phyloP scores from a whole-genome alignment of 1,140 invertebrate genomes.

The Lutraria rhynchaena region DNA sequence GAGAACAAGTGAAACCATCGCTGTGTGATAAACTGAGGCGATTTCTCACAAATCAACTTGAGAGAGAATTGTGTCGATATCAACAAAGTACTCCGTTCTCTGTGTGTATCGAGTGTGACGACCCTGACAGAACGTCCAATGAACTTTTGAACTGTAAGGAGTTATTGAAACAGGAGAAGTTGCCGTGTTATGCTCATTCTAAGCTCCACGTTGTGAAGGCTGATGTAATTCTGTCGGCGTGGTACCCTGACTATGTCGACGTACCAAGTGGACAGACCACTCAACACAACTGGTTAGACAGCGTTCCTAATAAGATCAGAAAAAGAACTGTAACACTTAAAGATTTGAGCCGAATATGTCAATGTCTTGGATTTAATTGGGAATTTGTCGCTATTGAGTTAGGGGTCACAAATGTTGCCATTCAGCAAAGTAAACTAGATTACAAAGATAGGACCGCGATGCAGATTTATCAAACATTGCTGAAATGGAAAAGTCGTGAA shows the following conservation, averaged over 20 bases:
- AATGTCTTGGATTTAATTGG: conserved; percentile 54
- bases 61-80: conserved; percentile 45
- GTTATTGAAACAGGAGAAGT: conserved; percentile 38
- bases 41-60: conserved; percentile 31
- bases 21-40: conserved; percentile 50
- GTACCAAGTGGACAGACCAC: background rate
- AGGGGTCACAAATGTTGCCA: conserved; percentile 26
- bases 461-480: conserved; percentile 51
- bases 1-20: conserved; percentile 31
- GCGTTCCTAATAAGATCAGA: conserved; percentile 14
- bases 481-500: conserved; percentile 42
- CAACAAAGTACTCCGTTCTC: conserved; percentile 47
- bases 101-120: conserved; percentile 34
- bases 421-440: conserved; percentile 55
- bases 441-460: conserved; percentile 36
- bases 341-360: conserved; percentile 51
- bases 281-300: conserved; percentile 37
- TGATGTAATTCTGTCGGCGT: conserved; percentile 20
- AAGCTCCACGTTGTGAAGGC: conserved; percentile 27
- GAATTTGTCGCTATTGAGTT: conserved; percentile 52
- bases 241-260: conserved; percentile 53
- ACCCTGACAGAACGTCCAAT: background rate
- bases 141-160: conserved; percentile 46
- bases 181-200: conserved; percentile 46
- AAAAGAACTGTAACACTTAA: conserved; percentile 37